These are phyloP conservation scores for Muraenolepis orangiensis DNA, from an alignment of 2,797 vertebrate species.

Conservation along the genomic window DNA sequence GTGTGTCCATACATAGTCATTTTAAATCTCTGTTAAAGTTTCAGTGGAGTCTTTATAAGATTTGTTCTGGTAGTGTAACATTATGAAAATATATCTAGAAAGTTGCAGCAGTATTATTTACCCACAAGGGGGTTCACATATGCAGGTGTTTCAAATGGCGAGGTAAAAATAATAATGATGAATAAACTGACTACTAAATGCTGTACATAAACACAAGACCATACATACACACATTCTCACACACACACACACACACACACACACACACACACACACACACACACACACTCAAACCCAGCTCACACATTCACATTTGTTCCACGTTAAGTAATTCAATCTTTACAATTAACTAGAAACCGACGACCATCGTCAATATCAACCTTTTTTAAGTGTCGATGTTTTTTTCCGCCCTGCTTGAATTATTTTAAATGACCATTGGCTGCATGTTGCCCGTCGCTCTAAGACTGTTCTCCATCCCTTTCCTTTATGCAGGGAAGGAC, in stretches of 20 bases:
- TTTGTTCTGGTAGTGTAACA: not conserved
- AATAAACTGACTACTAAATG: not conserved
- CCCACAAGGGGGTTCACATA: not conserved
- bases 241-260: too few relatives aligned
- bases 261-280: slow-evolving; percentile 23
- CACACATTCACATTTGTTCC: not conserved
- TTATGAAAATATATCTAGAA: not conserved
- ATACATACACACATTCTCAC: not conserved
- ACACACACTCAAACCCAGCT: not conserved
- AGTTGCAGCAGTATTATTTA: not conserved
- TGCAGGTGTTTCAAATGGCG: not conserved
- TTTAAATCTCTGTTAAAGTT: not conserved
- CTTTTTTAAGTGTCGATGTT: not conserved
- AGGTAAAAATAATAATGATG: not conserved
- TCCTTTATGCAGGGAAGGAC: not conserved
- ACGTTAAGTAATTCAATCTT: not conserved
- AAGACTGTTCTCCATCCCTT: slow-evolving; percentile 16
- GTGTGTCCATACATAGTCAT: not conserved
- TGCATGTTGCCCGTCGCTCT: not conserved
- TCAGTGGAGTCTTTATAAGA: not conserved
- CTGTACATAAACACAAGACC: not conserved
- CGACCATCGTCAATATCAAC: slow-evolving; percentile 6
- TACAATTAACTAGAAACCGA: not conserved
- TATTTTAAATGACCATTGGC: not conserved
- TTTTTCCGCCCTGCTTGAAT: not conserved